These are phyloP conservation scores for Cherax destructor DNA, from an alignment of 1,140 invertebrate genomes.

Conservation along the genomic window DNA sequence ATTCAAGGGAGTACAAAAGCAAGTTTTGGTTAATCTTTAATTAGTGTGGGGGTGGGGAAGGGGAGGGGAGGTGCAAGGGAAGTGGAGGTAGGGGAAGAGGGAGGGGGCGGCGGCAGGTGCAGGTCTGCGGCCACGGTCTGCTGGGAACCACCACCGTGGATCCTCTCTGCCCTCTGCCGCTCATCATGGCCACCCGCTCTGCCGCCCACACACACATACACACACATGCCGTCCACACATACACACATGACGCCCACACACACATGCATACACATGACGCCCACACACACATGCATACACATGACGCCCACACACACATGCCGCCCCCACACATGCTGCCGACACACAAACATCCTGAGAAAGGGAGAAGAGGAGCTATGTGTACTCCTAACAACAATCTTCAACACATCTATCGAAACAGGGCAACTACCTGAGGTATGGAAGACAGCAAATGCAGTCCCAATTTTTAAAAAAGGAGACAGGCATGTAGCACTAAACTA, in stretches of 20 bases:
- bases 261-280: slow-evolving; percentile 27
- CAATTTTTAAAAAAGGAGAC: too few species aligned
- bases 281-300: too few species aligned
- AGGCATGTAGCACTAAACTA: too few species aligned
- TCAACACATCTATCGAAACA: too few species aligned
- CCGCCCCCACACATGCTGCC: too few species aligned
- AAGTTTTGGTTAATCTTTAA: slow-evolving; percentile 27
- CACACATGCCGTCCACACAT: slow-evolving; percentile 12
- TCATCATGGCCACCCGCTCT: neutral
- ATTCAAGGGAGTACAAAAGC: slow-evolving; percentile 5
- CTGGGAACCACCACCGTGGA: slow-evolving; percentile 28
- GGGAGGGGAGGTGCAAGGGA: too few species aligned
- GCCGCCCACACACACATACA: slow-evolving; percentile 5
- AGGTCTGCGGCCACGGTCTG: slow-evolving; percentile 4
- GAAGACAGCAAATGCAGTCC: too few species aligned
- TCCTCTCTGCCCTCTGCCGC: slow-evolving; percentile 11
- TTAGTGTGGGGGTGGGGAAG: neutral
- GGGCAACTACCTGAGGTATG: too few species aligned
- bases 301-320: slow-evolving; percentile 11
- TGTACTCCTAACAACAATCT: too few species aligned
- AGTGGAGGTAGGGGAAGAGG: neutral
- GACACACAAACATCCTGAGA: too few species aligned
- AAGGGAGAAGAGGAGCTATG: too few species aligned
- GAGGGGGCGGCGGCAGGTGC: slow-evolving; percentile 20
- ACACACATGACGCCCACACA: slow-evolving; percentile 10